These are phyloP conservation scores for Ginglymostoma cirratum DNA, from an alignment of 2,113 vertebrate genomes.

Conservation along the genomic window DNA sequence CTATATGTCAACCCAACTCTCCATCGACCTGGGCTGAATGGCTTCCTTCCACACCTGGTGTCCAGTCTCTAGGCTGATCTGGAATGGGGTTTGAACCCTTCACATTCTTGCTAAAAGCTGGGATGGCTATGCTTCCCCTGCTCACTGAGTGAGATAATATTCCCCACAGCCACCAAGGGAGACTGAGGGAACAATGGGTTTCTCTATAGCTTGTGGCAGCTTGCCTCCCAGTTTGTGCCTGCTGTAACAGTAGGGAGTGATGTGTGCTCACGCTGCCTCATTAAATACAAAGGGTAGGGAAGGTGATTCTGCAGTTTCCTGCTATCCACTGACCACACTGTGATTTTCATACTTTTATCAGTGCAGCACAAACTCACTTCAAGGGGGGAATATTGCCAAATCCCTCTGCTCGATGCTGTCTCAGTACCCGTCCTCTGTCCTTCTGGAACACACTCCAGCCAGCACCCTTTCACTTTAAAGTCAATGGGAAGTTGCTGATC, in stretches of 20 bases:
- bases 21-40: neutral
- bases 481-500: neutral
- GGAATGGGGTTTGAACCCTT: neutral
- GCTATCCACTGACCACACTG: neutral
- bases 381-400: neutral
- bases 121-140: neutral
- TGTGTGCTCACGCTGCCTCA: neutral
- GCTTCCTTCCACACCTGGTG: neutral
- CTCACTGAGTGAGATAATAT: no score
- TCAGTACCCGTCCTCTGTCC: neutral
- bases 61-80: neutral
- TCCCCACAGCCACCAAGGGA: neutral
- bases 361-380: neutral
- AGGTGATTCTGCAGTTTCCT: neutral
- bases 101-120: neutral
- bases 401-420: neutral
- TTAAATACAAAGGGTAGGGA: neutral
- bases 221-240: neutral
- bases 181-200: neutral
- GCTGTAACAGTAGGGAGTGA: neutral
- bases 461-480: neutral
- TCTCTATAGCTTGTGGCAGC: neutral
- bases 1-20: neutral
- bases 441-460: no score
- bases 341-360: neutral